These are phyloP conservation scores for Macaca mulatta DNA, from an alignment of 2,113 vertebrate species.

Conservation along the genomic window DNA sequence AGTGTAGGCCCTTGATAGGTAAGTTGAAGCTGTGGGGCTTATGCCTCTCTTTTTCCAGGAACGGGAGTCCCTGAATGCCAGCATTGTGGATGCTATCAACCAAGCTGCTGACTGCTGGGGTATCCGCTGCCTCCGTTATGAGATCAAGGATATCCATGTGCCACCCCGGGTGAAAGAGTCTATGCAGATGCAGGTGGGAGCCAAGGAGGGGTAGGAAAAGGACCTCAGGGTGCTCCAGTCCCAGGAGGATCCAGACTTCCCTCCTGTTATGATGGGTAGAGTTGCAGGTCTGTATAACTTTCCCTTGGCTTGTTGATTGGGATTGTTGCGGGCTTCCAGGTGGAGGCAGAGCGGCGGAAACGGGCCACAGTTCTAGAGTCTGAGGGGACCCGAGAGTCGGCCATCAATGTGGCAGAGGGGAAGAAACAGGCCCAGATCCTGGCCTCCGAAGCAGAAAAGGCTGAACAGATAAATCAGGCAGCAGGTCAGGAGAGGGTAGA, in stretches of 20 bases:
- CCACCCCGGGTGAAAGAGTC: conserved; percentile 96
- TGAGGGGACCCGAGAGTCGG: conserved; percentile 93
- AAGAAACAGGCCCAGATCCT: conserved; percentile 96
- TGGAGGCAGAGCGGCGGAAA: conserved; percentile 95
- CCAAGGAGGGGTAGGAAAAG: not conserved
- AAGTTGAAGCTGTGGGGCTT: not conserved
- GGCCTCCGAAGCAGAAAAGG: conserved; percentile 94
- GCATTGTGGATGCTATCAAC: conserved; percentile 97
- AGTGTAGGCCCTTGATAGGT: not conserved
- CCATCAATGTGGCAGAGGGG: conserved; percentile 96
- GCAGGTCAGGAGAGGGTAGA: conserved; percentile 84
- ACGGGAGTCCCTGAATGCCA: conserved; percentile 93
- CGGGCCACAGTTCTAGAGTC: conserved; percentile 96
- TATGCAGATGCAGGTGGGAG: conserved; percentile 97
- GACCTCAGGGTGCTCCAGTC: not conserved
- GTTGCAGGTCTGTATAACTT: not conserved
- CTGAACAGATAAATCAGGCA: conserved; percentile 94
- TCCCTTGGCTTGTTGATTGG: not conserved
- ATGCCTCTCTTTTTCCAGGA: conserved; percentile 84
- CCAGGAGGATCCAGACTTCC: not conserved
- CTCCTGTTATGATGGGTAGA: not conserved
- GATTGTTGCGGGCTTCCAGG: conserved; percentile 82
- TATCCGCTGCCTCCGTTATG: conserved; percentile 95
- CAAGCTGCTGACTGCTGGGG: conserved; percentile 97
- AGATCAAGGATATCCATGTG: conserved; percentile 99